phyloP scores from a whole-genome alignment of 37 sponge, comb jelly and placozoan genomes.

The Corticium candelabrum region DNA sequence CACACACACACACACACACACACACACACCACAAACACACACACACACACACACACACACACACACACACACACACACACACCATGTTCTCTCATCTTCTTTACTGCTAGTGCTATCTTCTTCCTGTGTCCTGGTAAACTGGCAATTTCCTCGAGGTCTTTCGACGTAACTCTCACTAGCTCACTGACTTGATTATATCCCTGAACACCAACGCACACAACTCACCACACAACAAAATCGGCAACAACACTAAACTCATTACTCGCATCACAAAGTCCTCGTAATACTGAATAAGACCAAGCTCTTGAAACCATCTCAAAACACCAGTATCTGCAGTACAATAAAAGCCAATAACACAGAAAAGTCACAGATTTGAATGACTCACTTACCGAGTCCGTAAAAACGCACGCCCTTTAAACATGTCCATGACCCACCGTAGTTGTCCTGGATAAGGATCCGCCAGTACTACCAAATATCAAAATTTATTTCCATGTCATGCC shows the following conservation, averaged over 20 bases:
- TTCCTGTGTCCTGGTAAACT: background rate
- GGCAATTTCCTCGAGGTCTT: constrained; percentile 17
- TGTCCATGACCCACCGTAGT: constrained; percentile 55
- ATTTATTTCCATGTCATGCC: too few relatives aligned
- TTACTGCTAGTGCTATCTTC: background rate
- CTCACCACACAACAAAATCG: background rate
- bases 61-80: too few relatives aligned
- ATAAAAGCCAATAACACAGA: too few relatives aligned
- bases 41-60: too few relatives aligned
- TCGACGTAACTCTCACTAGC: constrained; percentile 22
- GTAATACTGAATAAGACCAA: constrained; percentile 34
- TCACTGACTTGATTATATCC: constrained; percentile 75
- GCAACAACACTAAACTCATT: background rate
- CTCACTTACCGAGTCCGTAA: constrained; percentile 70
- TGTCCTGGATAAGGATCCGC: constrained; percentile 44
- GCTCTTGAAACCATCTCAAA: constrained; percentile 42
- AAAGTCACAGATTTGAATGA: too few relatives aligned
- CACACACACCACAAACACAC: too few relatives aligned
- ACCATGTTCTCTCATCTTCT: constrained; percentile 2
- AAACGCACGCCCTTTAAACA: constrained; percentile 52
- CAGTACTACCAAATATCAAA: too few relatives aligned
- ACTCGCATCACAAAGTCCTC: constrained; percentile 50
- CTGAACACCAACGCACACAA: constrained; percentile 13
- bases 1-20: too few relatives aligned
- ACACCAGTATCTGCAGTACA: constrained; percentile 48